phyloP scores from a whole-genome alignment of 2,113 vertebrate species.

The Dermatemys mawii region DNA sequence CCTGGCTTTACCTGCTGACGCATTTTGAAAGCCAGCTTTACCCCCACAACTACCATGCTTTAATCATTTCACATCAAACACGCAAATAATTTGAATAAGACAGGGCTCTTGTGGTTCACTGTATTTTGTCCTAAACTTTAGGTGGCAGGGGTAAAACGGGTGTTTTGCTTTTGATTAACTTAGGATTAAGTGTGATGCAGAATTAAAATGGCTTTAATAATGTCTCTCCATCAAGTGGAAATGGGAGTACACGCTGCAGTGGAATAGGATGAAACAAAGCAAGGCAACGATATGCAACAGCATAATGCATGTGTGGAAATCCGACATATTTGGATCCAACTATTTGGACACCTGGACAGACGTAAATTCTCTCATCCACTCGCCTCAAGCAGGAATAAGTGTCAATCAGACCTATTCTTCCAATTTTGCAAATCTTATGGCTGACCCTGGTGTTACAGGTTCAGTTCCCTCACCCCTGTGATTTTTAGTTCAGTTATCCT shows the following conservation, averaged over 20 bases:
- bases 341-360: background rate
- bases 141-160: background rate
- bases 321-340: background rate
- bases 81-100: background rate
- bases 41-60: accelerated
- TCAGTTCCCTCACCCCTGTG: background rate
- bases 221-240: background rate
- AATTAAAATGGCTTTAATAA: background rate
- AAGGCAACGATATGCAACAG: background rate
- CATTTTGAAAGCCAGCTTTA: background rate
- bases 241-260: background rate
- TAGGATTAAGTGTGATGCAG: background rate
- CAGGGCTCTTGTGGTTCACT: background rate
- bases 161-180: background rate
- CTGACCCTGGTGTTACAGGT: background rate
- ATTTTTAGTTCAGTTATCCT: background rate
- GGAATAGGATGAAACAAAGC: background rate
- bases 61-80: background rate
- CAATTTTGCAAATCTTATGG: background rate
- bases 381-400: background rate
- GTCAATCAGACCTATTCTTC: constrained; percentile 1
- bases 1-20: background rate
- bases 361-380: background rate
- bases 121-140: background rate
- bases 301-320: background rate